These are phyloP conservation scores for Calyptommatus sinebrachiatus DNA, from an alignment of 2,113 vertebrate genomes.

Conservation along the genomic window DNA sequence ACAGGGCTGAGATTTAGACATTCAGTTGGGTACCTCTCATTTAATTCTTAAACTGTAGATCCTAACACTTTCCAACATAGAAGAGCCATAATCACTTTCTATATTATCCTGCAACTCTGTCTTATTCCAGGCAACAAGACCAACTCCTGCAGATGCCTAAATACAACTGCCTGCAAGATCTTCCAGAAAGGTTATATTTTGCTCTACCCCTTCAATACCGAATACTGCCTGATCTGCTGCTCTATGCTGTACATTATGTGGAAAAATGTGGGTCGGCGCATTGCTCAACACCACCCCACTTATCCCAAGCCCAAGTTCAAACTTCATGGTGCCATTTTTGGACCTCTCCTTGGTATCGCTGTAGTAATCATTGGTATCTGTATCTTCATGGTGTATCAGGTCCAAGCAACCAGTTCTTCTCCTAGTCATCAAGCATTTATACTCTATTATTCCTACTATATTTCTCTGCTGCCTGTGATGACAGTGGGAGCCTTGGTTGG, in stretches of 20 bases:
- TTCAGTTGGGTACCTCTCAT: too few relatives aligned
- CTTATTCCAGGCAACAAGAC: conserved; percentile 54
- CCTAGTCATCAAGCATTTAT: conserved; percentile 65
- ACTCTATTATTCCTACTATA: conserved; percentile 82
- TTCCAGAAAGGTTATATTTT: conserved; percentile 85
- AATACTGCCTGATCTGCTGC: conserved; percentile 85
- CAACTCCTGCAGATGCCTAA: conserved; percentile 68
- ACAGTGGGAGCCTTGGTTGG: conserved; percentile 70
- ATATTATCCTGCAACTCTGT: conserved; percentile 20
- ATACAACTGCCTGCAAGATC: conserved; percentile 63
- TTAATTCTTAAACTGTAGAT: not conserved
- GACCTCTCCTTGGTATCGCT: conserved; percentile 72
- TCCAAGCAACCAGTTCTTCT: conserved; percentile 62
- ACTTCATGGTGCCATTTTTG: conserved; percentile 64
- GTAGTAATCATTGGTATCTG: conserved; percentile 67
- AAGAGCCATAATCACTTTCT: not conserved
- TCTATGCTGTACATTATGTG: conserved; percentile 89
- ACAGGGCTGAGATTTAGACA: too few relatives aligned
- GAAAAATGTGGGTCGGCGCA: conserved; percentile 84
- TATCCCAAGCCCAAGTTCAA: conserved; percentile 58
- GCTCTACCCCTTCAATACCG: conserved; percentile 88
- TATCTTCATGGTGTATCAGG: conserved; percentile 83
- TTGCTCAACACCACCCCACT: conserved; percentile 20
- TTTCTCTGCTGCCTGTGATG: conserved; percentile 80
- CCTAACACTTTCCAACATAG: not conserved